Conservation (phyloP, 2,888 invertebrate species). For the Andrena trimmerana region DNA sequence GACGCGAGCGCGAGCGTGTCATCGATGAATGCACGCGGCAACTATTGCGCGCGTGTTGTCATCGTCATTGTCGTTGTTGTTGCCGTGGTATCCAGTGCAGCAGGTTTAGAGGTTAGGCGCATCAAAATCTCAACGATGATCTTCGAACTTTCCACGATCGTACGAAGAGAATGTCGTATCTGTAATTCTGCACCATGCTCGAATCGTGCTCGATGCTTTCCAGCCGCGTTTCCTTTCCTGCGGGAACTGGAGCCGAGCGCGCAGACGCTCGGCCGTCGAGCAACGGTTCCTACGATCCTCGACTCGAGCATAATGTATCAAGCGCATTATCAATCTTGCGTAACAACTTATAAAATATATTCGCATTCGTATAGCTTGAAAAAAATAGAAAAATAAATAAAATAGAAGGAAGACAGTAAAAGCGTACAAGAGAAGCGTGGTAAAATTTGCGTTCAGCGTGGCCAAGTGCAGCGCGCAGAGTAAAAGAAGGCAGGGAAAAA, state of each 20-base stretch:
- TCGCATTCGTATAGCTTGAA: slow-evolving; percentile 16
- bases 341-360: slow-evolving; percentile 43
- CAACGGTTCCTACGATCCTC: not conserved
- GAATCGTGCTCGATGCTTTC: slow-evolving; percentile 5
- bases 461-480: not conserved
- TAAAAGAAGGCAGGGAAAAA: slow-evolving; percentile 16
- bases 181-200: not conserved
- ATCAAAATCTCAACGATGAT: not conserved
- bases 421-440: slow-evolving; percentile 47
- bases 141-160: slow-evolving; percentile 11
- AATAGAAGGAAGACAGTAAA: slow-evolving; percentile 21
- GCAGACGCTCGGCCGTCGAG: not conserved
- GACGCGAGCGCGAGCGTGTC: slow-evolving; percentile 37
- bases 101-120: slow-evolving; percentile 56
- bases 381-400: no score
- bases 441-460: slow-evolving; percentile 21
- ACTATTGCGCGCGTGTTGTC: slow-evolving; percentile 66
- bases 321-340: slow-evolving; percentile 21
- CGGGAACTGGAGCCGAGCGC: not conserved
- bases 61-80: slow-evolving; percentile 64
- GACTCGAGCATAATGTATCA: slow-evolving; percentile 43
- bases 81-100: slow-evolving; percentile 59
- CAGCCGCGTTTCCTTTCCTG: not conserved
- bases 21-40: slow-evolving; percentile 68
- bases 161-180: not conserved